Evolutionary conservation across 2,888 invertebrate species (phyloP).

Genomic region (Ametastegia equiseti): DNA sequence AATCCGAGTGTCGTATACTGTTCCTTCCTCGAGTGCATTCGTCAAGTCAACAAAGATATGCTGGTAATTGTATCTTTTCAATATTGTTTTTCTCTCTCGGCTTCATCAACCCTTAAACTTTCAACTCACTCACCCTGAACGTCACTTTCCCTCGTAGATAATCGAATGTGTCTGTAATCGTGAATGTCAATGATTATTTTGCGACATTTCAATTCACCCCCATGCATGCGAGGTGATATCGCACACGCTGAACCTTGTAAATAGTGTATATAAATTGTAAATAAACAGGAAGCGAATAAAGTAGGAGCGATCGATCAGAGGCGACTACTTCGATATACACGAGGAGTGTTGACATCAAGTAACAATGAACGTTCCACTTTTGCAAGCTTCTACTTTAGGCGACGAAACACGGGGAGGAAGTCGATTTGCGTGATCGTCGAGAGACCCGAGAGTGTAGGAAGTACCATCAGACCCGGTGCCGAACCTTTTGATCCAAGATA

Average conservation of each 20-base stretch:
- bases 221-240: background rate
- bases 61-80: constrained; percentile 61
- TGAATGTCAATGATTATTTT: background rate
- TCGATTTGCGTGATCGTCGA: constrained; percentile 22
- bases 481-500: constrained; percentile 57
- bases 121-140: background rate
- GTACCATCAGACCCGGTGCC: constrained; percentile 62
- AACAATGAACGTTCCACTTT: constrained; percentile 22
- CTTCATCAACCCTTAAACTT: background rate
- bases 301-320: constrained; percentile 33
- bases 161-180: background rate
- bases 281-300: constrained; percentile 44
- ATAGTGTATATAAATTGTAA: constrained; percentile 38
- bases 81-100: background rate
- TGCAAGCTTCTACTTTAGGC: constrained; percentile 44
- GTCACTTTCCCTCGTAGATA: background rate
- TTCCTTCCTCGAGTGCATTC: constrained; percentile 70
- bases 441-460: constrained; percentile 34
- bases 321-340: constrained; percentile 1
- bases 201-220: background rate
- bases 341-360: constrained; percentile 6
- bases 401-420: background rate
- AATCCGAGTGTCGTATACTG: constrained; percentile 66
- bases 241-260: constrained; percentile 28
- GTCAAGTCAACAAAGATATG: constrained; percentile 70